These are phyloP conservation scores for Otolemur garnettii DNA, from an alignment of 2,113 vertebrate species.

Conservation along the genomic window DNA sequence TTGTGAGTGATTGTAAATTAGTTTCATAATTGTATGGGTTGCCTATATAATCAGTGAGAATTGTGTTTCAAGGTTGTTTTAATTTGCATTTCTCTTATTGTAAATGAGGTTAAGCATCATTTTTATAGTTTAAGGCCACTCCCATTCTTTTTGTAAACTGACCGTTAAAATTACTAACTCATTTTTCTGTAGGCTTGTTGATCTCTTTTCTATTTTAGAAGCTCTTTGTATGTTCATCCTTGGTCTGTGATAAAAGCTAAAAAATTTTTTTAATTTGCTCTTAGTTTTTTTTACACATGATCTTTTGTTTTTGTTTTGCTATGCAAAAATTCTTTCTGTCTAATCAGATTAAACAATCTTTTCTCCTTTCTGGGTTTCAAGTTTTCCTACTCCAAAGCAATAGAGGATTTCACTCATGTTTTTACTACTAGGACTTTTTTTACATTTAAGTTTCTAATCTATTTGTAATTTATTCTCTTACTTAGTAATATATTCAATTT, in stretches of 20 bases:
- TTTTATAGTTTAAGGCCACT: neutral
- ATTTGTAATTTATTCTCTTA: neutral
- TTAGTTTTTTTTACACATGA: neutral
- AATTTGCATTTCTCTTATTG: neutral
- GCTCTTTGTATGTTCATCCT: neutral
- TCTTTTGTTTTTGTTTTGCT: neutral
- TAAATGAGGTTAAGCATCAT: neutral
- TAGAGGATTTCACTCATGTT: neutral
- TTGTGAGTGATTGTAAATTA: too few species aligned
- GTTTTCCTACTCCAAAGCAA: neutral
- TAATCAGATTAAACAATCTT: neutral
- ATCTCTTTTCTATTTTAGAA: neutral
- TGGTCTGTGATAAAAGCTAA: neutral
- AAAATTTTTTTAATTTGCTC: neutral
- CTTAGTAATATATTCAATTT: neutral
- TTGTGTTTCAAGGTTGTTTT: neutral
- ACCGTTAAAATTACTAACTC: neutral
- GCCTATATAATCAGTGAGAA: neutral
- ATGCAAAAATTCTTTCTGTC: neutral
- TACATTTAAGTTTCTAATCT: neutral
- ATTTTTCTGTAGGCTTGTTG: neutral
- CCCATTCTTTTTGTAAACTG: neutral
- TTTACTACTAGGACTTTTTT: neutral
- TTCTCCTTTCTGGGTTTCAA: neutral
- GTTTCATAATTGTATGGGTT: neutral